Base-by-base conservation (phyloP, 2,888 invertebrate genomes). In the Entomobrya proxima region DNA sequence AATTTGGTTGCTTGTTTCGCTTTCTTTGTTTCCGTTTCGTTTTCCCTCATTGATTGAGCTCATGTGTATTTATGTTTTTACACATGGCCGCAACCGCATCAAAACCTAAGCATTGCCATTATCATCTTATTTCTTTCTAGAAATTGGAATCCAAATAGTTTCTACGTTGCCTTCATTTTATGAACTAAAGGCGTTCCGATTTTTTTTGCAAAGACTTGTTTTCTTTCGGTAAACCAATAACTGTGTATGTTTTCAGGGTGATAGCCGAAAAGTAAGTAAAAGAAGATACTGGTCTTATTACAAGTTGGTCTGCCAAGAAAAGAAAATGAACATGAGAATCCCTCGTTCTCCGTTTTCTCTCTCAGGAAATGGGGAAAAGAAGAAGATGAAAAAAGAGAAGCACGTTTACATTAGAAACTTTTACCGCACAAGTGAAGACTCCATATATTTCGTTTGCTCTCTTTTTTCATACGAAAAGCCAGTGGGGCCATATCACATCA, bases 91-190 rank as follows among this genome's bases (percentile, higher is more conserved):
- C 47, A 47, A 47, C 58, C 21, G 13, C 21, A 40, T 67, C 37
- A 40, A 64, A 64, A 40, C 9, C 24, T 21, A 40, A 67, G 21
- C 13, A 21, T 15, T 44, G 44, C n/a, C n/a, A n/a, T n/a, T 40
- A 40, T 40, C 6, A 6, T 61, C 61, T 40, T 67, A 37, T 64
- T 64, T 64, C 64, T 37, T 24, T 21, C 40, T 37, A 24, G 67
- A 24, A 67, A 40, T 67, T 67, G 40, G 67, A 67, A 40, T 67
- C 67, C 37, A 40, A 67, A 37, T 35, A 40, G 0, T n/a, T n/a
- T n/a, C n/a, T 24, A 13, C 55, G 11, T 15, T 30, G 6, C 30
- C 27, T 11, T 27, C 30, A 58, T 30, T 24, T 27, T 58, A 24
- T 30, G 13, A 24, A 55, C 2, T 55, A 55, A 21, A 55, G n/a